Percentiles rank a stretch among this genome's conserved stretches.
Conservation (phyloP, 2,888 invertebrate genomes). For the Leucophora obtusa region DNA sequence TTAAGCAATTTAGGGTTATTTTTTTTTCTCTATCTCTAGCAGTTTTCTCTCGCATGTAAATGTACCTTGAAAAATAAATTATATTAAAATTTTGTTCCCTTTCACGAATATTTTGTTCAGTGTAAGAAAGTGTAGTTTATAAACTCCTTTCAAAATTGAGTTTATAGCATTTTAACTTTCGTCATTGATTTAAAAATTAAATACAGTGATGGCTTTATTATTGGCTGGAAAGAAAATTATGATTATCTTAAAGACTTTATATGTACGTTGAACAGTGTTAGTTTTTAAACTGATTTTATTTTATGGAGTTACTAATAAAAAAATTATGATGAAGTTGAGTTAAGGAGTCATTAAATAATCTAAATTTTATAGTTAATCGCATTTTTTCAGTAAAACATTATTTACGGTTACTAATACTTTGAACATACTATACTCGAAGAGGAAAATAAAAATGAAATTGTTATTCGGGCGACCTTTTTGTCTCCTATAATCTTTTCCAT, state of each 20-base stretch:
- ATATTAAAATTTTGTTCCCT: no score
- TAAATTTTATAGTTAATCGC: background rate
- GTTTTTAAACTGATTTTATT: background rate
- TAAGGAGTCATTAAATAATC: background rate
- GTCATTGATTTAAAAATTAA: slow-evolving; percentile 29
- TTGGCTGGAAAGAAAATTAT: background rate
- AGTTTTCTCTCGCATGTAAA: no score
- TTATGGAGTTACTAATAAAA: background rate
- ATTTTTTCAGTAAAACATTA: background rate
- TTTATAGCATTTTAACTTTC: background rate
- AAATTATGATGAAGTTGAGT: background rate
- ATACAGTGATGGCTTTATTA: slow-evolving; percentile 38
- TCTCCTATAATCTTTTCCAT: background rate
- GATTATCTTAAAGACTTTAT: background rate
- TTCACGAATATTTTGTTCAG: background rate
- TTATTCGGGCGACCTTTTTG: background rate
- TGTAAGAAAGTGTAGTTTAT: background rate
- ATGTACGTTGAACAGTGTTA: background rate
- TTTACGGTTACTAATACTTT: background rate
- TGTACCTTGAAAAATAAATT: no score
- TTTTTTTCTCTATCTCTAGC: no score
- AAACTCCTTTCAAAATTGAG: background rate
- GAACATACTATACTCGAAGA: no score
- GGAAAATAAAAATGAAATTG: no score
- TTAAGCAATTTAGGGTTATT: no score